A percentile compares a stretch with the other conserved stretches of the same genome.
These are phyloP conservation scores for Himalopsyche anomala DNA, from an alignment of 2,888 invertebrate genomes.

Conservation along the genomic window DNA sequence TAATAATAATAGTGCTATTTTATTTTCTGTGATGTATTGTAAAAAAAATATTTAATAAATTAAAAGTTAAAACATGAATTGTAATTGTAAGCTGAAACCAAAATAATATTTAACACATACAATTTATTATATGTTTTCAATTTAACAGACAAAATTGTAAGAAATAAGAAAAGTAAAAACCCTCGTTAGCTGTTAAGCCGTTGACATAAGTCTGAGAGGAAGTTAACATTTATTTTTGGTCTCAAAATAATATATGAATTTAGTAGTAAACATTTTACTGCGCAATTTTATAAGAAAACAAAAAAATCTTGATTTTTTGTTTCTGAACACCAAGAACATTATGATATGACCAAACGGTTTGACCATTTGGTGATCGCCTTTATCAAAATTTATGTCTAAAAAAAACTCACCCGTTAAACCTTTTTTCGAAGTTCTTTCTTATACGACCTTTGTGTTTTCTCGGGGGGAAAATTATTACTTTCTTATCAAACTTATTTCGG, in stretches of 20 bases:
- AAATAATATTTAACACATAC: too few relatives aligned
- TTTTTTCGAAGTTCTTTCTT: conserved; percentile 38
- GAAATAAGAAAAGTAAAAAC: too few relatives aligned
- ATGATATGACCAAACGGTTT: conserved; percentile 39
- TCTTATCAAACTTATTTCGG: conserved; percentile 35
- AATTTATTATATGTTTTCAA: too few relatives aligned
- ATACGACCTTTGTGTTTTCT: conserved; percentile 40
- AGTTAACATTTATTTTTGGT: not conserved
- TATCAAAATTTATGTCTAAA: conserved; percentile 40
- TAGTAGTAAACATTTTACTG: not conserved
- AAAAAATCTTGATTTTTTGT: conserved; percentile 5
- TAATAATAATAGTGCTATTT: too few relatives aligned
- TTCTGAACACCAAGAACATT: conserved; percentile 3
- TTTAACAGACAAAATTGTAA: too few relatives aligned
- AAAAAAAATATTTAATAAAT: too few relatives aligned
- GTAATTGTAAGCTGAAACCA: too few relatives aligned
- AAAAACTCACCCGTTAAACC: not conserved
- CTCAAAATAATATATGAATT: not conserved
- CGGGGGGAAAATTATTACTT: conserved; percentile 35
- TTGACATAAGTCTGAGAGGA: too few relatives aligned
- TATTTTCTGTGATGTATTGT: too few relatives aligned
- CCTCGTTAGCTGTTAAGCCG: too few relatives aligned
- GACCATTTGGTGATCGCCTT: conserved; percentile 19
- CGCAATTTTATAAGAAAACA: not conserved
- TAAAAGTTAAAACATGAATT: too few relatives aligned